Percentiles rank a stretch among this genome's conserved stretches.
These are phyloP conservation scores for Hemaris fuciformis DNA, from an alignment of 2,888 invertebrate species.

Conservation along the genomic window DNA sequence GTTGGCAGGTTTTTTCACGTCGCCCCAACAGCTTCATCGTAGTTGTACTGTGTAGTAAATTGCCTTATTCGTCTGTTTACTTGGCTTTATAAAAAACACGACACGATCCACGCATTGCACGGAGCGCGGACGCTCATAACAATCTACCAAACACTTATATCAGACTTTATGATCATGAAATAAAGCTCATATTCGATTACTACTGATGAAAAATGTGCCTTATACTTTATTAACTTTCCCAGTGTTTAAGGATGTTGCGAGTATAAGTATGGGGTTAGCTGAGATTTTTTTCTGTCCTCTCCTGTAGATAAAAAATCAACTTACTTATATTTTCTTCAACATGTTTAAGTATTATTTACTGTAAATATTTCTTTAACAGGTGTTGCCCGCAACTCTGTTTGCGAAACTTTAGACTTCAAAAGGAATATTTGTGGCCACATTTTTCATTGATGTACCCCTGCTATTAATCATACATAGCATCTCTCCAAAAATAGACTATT, in stretches of 20 bases:
- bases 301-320: not conserved
- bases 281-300: slow-evolving; percentile 17
- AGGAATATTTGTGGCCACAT: too few relatives aligned
- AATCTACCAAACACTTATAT: slow-evolving; percentile 15
- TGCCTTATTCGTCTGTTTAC: slow-evolving; percentile 49
- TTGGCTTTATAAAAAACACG: slow-evolving; percentile 44
- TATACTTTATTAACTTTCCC: slow-evolving; percentile 11
- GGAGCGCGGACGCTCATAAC: slow-evolving; percentile 32
- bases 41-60: slow-evolving; percentile 49
- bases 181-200: slow-evolving; percentile 22
- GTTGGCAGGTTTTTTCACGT: slow-evolving; percentile 39
- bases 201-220: slow-evolving; percentile 1
- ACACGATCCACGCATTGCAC: slow-evolving; percentile 34
- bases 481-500: too few relatives aligned
- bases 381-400: not conserved
- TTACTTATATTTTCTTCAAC: not conserved
- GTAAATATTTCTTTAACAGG: not conserved
- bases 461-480: too few relatives aligned
- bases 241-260: slow-evolving; percentile 25
- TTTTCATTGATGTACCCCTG: too few relatives aligned
- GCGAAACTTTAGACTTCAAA: too few relatives aligned
- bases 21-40: slow-evolving; percentile 53
- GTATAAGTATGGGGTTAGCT: slow-evolving; percentile 20
- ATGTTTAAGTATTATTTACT: not conserved
- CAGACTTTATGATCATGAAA: slow-evolving; percentile 22